These are phyloP conservation scores for Lydus trimaculatus DNA, from an alignment of 2,888 invertebrate genomes.

Conservation along the genomic window DNA sequence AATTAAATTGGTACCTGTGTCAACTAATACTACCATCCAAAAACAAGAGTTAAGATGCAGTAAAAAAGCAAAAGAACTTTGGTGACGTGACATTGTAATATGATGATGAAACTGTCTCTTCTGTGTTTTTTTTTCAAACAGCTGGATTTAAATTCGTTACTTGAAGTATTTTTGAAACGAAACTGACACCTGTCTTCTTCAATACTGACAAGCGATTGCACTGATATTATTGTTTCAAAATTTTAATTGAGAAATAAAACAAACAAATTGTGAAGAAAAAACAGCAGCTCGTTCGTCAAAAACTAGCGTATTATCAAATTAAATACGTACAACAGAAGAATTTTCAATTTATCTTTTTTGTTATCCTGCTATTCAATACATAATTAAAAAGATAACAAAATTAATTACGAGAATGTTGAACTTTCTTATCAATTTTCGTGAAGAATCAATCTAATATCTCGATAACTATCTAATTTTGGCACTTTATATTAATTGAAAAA, in stretches of 20 bases:
- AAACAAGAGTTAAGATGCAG: background rate
- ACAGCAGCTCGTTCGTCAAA: too few relatives aligned
- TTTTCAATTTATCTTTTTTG: too few relatives aligned
- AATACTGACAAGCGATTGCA: background rate
- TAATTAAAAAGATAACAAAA: background rate
- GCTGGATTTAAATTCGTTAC: background rate
- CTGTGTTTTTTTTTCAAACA: background rate
- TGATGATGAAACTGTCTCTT: background rate
- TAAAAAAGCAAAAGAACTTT: background rate
- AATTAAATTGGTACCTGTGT: background rate
- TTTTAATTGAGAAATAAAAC: background rate
- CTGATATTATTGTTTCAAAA: background rate
- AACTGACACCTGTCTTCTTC: background rate
- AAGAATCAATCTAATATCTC: background rate
- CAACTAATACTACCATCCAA: background rate
- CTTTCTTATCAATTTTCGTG: too few relatives aligned
- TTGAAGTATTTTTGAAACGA: background rate
- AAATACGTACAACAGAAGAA: too few relatives aligned
- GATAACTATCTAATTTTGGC: background rate
- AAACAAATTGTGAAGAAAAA: background rate
- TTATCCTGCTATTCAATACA: too few relatives aligned
- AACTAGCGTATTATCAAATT: too few relatives aligned
- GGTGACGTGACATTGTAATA: background rate
- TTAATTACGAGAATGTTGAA: background rate
- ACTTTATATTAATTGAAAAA: background rate